A percentile compares a stretch with the other conserved stretches of the same genome.
phyloP scores from a whole-genome alignment of 2,797 vertebrate genomes.

The Antrozous pallidus region DNA sequence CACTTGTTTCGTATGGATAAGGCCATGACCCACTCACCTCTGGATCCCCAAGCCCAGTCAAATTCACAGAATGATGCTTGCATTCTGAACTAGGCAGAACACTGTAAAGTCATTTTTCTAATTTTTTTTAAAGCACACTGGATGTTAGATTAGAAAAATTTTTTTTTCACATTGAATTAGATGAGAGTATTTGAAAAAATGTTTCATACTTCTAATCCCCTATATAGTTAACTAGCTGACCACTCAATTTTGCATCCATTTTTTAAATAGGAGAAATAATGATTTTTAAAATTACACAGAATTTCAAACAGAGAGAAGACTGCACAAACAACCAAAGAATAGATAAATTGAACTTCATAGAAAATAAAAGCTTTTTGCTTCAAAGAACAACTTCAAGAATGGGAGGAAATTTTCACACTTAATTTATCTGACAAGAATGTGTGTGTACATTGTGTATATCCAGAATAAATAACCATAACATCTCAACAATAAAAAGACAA shows the following conservation, averaged over 20 bases:
- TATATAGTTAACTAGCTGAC: background rate
- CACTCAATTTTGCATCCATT: conserved; percentile 30
- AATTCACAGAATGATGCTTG: background rate
- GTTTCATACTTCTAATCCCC: background rate
- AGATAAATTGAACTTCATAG: background rate
- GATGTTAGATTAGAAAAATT: background rate
- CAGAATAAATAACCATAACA: conserved; percentile 24
- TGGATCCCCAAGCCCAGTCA: background rate
- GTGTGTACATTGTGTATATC: background rate
- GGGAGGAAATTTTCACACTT: background rate
- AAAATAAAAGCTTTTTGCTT: conserved; percentile 37
- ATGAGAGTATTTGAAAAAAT: background rate
- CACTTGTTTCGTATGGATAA: background rate
- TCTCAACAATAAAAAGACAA: conserved; percentile 3
- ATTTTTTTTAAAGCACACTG: background rate
- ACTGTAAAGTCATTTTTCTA: background rate
- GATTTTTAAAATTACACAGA: background rate
- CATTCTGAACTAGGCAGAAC: background rate
- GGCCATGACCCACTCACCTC: background rate
- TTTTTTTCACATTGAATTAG: background rate
- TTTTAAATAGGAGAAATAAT: background rate
- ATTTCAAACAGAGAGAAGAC: conserved; percentile 22
- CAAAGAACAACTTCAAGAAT: conserved; percentile 4
- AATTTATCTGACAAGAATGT: background rate
- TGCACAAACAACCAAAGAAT: background rate